These are phyloP conservation scores for Anneissia japonica DNA, from an alignment of 35 echinoderm and acorn worm genomes.

Conservation along the genomic window DNA sequence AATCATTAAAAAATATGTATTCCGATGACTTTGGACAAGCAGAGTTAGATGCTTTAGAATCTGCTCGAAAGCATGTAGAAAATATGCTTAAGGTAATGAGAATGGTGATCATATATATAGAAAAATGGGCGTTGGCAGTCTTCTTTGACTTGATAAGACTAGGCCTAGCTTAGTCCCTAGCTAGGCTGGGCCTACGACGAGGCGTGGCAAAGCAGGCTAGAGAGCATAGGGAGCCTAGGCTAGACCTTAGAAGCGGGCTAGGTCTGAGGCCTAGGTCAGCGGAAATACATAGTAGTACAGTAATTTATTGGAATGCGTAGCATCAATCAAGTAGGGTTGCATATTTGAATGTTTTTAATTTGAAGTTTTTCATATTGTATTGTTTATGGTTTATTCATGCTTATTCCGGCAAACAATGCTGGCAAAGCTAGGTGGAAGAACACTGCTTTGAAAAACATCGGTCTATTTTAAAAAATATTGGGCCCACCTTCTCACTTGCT, in stretches of 20 bases:
- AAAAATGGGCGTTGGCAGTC: not conserved
- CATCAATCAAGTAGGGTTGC: too few species aligned
- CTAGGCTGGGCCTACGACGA: not conserved
- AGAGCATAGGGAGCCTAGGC: not conserved
- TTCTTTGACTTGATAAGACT: not conserved
- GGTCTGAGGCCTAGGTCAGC: not conserved
- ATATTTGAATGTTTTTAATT: too few species aligned
- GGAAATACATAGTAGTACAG: too few species aligned
- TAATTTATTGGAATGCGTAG: too few species aligned
- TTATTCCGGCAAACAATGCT: too few species aligned
- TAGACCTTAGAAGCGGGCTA: not conserved
- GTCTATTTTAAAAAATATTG: too few species aligned
- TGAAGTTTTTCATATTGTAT: too few species aligned
- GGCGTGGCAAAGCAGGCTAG: not conserved
- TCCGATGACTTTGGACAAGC: conserved; percentile 71
- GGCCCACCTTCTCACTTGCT: too few species aligned
- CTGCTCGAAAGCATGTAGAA: conserved; percentile 77
- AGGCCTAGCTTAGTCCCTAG: not conserved
- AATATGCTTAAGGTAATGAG: conserved; percentile 78
- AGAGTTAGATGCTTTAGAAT: conserved; percentile 77
- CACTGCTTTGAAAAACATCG: too few species aligned
- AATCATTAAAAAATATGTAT: conserved; percentile 30
- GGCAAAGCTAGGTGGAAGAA: too few species aligned
- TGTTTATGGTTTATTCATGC: too few species aligned
- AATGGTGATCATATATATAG: not conserved